Evolutionary conservation across 2,113 vertebrate species (phyloP).

Genomic region (Chauna torquata): DNA sequence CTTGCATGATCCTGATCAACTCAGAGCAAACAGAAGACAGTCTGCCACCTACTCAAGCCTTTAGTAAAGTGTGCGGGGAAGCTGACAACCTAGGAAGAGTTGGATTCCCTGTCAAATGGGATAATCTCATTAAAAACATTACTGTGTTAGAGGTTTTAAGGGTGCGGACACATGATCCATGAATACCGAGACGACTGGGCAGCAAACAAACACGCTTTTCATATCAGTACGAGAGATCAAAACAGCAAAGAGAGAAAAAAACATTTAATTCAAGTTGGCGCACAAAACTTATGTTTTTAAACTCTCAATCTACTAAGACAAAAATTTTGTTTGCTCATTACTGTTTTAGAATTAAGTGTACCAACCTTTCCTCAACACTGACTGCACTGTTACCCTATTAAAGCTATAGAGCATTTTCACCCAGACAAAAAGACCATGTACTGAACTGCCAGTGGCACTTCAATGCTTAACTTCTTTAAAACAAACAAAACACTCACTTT

Average conservation of each 20-base stretch:
- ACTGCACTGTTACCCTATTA: not conserved
- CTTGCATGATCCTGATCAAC: not conserved
- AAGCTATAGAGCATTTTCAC: not conserved
- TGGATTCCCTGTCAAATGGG: not conserved
- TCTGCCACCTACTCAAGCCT: not conserved
- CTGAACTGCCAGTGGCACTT: not conserved
- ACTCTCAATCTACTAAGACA: not conserved
- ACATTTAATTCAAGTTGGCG: not conserved
- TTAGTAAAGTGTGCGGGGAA: not conserved
- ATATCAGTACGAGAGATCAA: not conserved
- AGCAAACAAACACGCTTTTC: not conserved
- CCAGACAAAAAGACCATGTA: not conserved
- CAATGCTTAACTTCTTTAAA: not conserved
- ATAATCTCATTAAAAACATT: not conserved
- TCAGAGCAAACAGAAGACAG: not conserved
- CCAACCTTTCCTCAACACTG: not conserved
- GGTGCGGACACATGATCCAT: not conserved
- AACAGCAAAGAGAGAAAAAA: not conserved
- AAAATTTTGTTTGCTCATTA: not conserved
- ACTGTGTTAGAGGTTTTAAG: not conserved
- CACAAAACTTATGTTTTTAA: not conserved
- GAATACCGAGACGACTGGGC: not conserved
- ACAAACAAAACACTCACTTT: not conserved
- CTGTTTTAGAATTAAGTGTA: not conserved
- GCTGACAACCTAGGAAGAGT: not conserved